Evolutionary conservation across 2,113 vertebrate genomes (phyloP).

Genomic region (Gobiocypris rarus): DNA sequence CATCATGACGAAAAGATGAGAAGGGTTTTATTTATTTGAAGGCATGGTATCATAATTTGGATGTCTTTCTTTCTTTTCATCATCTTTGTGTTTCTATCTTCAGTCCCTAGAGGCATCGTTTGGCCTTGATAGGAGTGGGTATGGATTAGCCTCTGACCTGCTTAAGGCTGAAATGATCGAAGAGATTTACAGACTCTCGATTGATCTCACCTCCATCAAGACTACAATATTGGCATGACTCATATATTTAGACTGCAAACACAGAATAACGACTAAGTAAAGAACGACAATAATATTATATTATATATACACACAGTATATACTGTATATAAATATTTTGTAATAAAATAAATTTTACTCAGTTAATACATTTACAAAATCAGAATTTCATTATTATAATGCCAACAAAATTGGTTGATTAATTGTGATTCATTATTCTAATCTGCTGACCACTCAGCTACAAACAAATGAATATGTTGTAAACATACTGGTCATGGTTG

Average conservation of each 20-base stretch:
- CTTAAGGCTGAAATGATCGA: conserved; percentile 68
- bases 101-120: conserved; percentile 21
- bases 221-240: conserved; percentile 8
- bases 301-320: too few relatives aligned
- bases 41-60: conserved; percentile 56
- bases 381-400: not conserved
- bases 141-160: conserved; percentile 65
- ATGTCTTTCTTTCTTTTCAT: conserved; percentile 38
- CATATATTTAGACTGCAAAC: not conserved
- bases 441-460: not conserved
- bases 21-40: conserved; percentile 40
- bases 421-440: not conserved
- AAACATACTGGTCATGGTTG: not conserved
- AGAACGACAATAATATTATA: not conserved
- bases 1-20: conserved; percentile 40
- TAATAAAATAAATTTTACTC: not conserved
- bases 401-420: not conserved
- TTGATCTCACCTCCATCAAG: conserved; percentile 68
- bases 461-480: not conserved
- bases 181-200: conserved; percentile 60
- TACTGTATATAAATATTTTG: not conserved
- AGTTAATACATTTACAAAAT: not conserved
- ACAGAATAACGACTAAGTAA: not conserved
- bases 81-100: conserved; percentile 7
- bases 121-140: conserved; percentile 32